Base-by-base conservation (phyloP, 2,888 invertebrate genomes). In the Eubasilissa splendida region DNA sequence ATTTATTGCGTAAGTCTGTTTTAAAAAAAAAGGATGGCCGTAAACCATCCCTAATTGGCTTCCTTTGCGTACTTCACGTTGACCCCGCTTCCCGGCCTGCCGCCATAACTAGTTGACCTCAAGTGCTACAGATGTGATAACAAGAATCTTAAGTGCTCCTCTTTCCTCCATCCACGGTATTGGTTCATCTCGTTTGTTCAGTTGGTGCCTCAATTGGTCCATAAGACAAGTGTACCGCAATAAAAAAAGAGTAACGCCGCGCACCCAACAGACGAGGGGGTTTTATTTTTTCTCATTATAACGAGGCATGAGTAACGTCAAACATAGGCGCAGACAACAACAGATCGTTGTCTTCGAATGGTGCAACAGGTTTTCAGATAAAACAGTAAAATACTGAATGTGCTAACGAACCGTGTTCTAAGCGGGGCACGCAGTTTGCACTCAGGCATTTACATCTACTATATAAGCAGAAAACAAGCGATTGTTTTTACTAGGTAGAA, bases 11-110 rank as follows among this genome's bases (percentile, higher is more conserved):
- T 66, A 14, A 66, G 66, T 14, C 50, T 50, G 52, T n/a, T 68
- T 68, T n/a, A 12, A 50, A 68, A 66, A 42, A 52, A 52, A n/a
- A 68, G n/a, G 14, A n/a, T 50, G 2, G 42, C 56, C 10, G 56
- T 73, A 73, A 73, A 56, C 31, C 56, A 73, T 58, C 71, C 71
- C 71, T 73, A 73, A 73, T 73, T 73, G 71, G 71, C 54, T 73
- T 42, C 58, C 58, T 42, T 58, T 4, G 12, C 65, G 42, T 9
- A 33, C 65, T 73, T 53, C 22, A n/a, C 52, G 52, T 52, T 73
- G 71, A 73, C 71, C 71, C 56, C 33, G 42, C 71, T 33, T 11
- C 71, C 12, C 12, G 54, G 71, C 71, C 14, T 53, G 56, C 14
- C 31, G 56, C 71, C n/a, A 31, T 58, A 65, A 73, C 71, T 56